Percentiles rank a stretch among this genome's conserved stretches.
phyloP scores from a whole-genome alignment of 2,113 vertebrate species.

The Natator depressus region DNA sequence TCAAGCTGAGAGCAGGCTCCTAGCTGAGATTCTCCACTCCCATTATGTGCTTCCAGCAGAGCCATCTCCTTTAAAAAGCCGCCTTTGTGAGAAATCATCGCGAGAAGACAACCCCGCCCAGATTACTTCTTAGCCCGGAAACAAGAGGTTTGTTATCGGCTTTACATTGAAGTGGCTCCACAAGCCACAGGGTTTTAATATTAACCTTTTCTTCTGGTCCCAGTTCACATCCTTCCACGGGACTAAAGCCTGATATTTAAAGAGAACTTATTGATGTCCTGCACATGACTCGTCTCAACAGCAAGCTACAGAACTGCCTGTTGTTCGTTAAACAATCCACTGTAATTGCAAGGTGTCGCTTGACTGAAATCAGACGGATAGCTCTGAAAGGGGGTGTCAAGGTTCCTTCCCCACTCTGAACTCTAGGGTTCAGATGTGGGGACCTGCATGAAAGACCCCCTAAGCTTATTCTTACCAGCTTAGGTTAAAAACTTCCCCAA shows the following conservation, averaged over 20 bases:
- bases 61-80: not conserved
- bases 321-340: not conserved
- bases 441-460: no score
- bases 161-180: not conserved
- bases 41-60: no score
- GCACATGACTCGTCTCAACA: not conserved
- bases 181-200: not conserved
- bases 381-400: not conserved
- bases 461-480: no score
- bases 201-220: not conserved
- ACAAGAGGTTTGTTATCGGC: not conserved
- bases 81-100: not conserved
- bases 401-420: no score
- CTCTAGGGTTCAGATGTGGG: no score
- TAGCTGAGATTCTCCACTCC: no score
- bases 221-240: not conserved
- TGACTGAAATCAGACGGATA: not conserved
- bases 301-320: not conserved
- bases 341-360: not conserved
- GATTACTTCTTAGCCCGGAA: not conserved
- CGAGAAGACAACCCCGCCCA: not conserved
- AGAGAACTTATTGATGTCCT: no score
- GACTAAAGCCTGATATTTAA: no score
- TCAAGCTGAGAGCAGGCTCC: not conserved
- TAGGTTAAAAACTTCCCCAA: no score